phyloP scores from a whole-genome alignment of 2,888 invertebrate species.

The Agapostemon virescens region DNA sequence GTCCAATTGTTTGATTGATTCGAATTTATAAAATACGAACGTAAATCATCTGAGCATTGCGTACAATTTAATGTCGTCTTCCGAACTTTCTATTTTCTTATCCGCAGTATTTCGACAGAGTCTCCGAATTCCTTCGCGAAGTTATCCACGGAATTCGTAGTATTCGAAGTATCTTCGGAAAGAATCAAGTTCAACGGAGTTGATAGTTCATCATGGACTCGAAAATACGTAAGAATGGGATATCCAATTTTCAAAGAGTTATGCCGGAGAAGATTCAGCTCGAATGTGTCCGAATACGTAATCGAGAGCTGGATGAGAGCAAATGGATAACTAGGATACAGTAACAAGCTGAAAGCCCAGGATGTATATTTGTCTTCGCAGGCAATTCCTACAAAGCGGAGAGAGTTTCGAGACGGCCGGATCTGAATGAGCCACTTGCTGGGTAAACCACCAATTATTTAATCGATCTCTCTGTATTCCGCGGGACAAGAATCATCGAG shows the following conservation, averaged over 20 bases:
- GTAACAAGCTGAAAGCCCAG: background rate
- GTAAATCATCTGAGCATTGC: background rate
- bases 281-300: background rate
- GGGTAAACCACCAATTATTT: constrained; percentile 19
- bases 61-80: background rate
- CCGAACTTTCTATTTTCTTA: background rate
- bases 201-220: background rate
- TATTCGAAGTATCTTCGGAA: background rate
- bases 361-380: background rate
- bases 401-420: background rate
- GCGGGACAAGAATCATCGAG: background rate
- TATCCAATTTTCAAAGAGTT: background rate
- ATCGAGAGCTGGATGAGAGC: background rate
- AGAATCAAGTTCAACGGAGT: background rate
- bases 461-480: constrained; percentile 18
- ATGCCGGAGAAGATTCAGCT: background rate
- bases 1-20: too few relatives aligned
- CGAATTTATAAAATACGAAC: background rate
- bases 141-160: background rate
- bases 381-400: background rate
- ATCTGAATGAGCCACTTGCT: background rate
- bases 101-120: background rate
- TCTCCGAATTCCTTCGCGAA: background rate
- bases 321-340: background rate
- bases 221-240: background rate